phyloP scores from a whole-genome alignment of 2,797 vertebrate species.

The Protonibea diacanthus region DNA sequence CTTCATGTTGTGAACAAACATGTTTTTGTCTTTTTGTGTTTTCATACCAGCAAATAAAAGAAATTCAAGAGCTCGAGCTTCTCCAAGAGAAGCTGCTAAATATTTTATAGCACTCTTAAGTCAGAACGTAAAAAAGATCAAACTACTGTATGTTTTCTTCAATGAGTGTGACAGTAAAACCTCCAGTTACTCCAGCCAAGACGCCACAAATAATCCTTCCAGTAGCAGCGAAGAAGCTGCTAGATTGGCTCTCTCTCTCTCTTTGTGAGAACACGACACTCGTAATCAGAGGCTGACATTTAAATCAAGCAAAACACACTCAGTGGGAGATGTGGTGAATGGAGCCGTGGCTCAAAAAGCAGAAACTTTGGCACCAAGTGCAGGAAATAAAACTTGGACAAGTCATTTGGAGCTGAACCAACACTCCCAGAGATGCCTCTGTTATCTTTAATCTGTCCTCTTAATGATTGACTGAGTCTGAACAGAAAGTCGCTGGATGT shows the following conservation, averaged over 20 bases:
- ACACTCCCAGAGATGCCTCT: background rate
- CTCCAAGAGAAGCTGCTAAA: conserved; percentile 11
- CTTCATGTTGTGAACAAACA: conserved; percentile 26
- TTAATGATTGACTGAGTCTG: conserved; percentile 24
- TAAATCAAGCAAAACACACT: conserved; percentile 14
- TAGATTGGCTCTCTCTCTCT: background rate
- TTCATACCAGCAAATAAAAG: conserved; percentile 15
- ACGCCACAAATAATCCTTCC: background rate
- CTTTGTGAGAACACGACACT: conserved; percentile 11
- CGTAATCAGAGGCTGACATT: conserved; percentile 35
- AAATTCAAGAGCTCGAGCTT: background rate
- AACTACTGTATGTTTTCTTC: conserved; percentile 18
- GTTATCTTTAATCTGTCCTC: conserved; percentile 16
- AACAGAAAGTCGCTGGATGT: background rate
- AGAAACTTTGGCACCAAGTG: conserved; percentile 16
- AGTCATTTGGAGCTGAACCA: background rate
- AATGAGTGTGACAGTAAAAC: conserved; percentile 5
- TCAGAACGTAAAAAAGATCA: conserved; percentile 32
- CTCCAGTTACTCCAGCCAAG: conserved; percentile 18
- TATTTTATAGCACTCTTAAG: conserved; percentile 18
- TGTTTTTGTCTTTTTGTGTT: conserved; percentile 17
- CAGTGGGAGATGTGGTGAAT: conserved; percentile 17
- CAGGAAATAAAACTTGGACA: conserved; percentile 4
- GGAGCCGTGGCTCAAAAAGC: background rate
- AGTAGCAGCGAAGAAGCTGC: background rate